phyloP scores from a whole-genome alignment of 2,113 vertebrate species.

The Labeo rohita region DNA sequence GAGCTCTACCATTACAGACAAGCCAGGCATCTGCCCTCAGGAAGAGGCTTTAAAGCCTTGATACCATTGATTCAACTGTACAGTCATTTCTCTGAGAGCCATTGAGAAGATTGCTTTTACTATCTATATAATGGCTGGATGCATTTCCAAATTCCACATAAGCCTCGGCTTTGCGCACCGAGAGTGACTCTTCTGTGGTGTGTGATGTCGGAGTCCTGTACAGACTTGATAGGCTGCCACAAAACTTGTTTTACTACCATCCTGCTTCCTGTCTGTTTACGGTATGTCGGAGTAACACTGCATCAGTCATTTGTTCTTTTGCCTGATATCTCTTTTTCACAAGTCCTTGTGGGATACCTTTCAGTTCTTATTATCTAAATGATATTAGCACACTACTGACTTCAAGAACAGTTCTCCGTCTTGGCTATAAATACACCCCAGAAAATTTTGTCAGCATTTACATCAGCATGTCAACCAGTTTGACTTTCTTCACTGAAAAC shows the following conservation, averaged over 20 bases:
- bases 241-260: not conserved
- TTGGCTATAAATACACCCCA: constrained; percentile 26
- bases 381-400: not conserved
- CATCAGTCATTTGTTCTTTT: constrained; percentile 41
- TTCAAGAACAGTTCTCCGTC: constrained; percentile 9
- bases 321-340: constrained; percentile 47
- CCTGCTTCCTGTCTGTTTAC: not conserved
- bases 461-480: not conserved
- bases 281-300: not conserved
- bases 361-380: constrained; percentile 59
- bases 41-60: constrained; percentile 55
- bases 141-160: constrained; percentile 29
- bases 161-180: not conserved
- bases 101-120: not conserved
- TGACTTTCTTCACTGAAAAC: not conserved
- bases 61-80: constrained; percentile 38
- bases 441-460: not conserved
- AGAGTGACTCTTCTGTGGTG: not conserved
- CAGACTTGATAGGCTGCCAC: constrained; percentile 4
- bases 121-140: constrained; percentile 2
- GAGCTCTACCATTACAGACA: constrained; percentile 41
- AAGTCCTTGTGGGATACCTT: constrained; percentile 56
- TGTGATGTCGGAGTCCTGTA: not conserved
- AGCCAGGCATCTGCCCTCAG: constrained; percentile 62
- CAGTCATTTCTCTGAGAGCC: not conserved